Conservation (phyloP, 2,797 vertebrate genomes). For the Mus caroli region DNA sequence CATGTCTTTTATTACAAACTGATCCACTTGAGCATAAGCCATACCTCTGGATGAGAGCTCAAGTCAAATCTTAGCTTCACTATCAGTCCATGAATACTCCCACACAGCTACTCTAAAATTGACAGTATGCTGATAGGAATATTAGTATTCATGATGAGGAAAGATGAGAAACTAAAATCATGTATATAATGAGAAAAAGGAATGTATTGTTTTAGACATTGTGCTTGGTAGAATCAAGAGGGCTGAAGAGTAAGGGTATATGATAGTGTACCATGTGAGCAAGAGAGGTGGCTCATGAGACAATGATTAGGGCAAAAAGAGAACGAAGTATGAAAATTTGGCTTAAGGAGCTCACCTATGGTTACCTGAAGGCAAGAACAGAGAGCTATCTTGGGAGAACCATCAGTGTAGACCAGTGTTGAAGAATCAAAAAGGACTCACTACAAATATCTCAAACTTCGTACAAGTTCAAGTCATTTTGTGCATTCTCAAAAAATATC, state of each 20-base stretch:
- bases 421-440: neutral
- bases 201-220: neutral
- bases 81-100: neutral
- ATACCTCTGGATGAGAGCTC: neutral
- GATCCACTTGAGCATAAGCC: neutral
- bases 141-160: slow-evolving; percentile 1
- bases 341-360: neutral
- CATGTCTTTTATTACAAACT: neutral
- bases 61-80: neutral
- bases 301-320: neutral
- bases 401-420: neutral
- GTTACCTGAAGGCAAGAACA: neutral
- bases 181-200: neutral
- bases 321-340: neutral
- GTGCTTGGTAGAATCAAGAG: neutral
- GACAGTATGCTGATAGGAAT: neutral
- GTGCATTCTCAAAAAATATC: neutral
- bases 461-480: neutral
- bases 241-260: slow-evolving; percentile 5
- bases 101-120: neutral
- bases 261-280: neutral
- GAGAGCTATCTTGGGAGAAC: neutral
- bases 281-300: neutral
- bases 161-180: neutral
- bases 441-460: neutral